Base-by-base conservation (phyloP, 2,113 vertebrate species). In the Numenius arquata region DNA sequence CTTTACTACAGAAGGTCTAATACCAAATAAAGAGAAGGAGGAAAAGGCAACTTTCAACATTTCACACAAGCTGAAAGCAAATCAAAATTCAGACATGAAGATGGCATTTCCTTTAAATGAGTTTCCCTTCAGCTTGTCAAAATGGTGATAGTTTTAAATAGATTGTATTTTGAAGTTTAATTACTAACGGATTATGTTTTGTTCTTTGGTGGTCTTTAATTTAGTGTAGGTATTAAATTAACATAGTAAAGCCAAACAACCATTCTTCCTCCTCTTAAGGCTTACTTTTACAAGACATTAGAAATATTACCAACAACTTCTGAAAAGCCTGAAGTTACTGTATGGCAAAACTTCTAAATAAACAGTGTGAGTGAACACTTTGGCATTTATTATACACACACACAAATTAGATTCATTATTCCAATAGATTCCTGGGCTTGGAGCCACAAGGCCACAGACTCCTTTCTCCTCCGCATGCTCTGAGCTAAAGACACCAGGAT, bases 101-200 rank as follows among this genome's bases (percentile, higher is more conserved):
- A 82, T 38, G 47, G n/a, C 23, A 68, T 50, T 93, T 87, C 65
- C 72, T 56, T 85, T 67, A 89, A 91, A 75, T 18, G 20, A 72
- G 25, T 65, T 93, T 79, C 50, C 58, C 29, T 94, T 91, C 63
- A 88, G 25, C 74, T 82, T 91, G 45, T 90, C 89, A 95, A 79
- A 89, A 50, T 36, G 40, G 38, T 50, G 16, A 67, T 53, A 52
- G 71, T 66, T 91, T 89, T 25, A 82, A 88, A 77, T 21, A 76
- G 50, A 87, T 23, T 79, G 45, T 38, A 53, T 52, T 86, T 48
- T 50, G 52, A 71, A 73, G 12, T 50, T 88, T 80, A 78, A 59
- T 65, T 77, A 74, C 38, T 88, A 61, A 50, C 36, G 30, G 53
- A 6, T 63, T 77, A 88, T 82, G 40, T 2, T 88, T 96, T 83